Conservation (phyloP, 2,888 invertebrate genomes). For the Plemyria rubiginata region DNA sequence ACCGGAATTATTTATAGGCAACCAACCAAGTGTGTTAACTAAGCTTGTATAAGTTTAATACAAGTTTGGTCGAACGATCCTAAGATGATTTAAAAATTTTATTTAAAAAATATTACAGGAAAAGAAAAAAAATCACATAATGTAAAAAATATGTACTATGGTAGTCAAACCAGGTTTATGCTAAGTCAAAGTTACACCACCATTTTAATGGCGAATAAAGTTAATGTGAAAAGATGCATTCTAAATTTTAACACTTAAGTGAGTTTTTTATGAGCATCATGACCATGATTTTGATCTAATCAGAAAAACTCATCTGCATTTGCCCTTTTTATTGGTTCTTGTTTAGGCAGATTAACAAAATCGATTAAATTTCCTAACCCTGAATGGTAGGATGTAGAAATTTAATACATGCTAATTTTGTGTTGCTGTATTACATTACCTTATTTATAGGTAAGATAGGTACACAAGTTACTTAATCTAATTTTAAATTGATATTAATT, state of each 20-base stretch:
- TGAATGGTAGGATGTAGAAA: conserved; percentile 1
- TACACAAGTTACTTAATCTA: no score
- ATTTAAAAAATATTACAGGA: neutral
- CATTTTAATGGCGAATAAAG: conserved; percentile 37
- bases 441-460: neutral
- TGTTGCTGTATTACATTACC: neutral
- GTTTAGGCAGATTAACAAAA: conserved; percentile 29
- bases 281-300: conserved; percentile 45
- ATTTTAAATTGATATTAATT: conserved; percentile 4
- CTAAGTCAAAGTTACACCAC: conserved; percentile 45
- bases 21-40: no score
- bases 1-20: no score
- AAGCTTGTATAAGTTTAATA: no score
- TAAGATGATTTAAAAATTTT: no score
- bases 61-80: no score
- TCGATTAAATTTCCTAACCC: conserved; percentile 22
- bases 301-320: conserved; percentile 35
- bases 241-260: conserved; percentile 34
- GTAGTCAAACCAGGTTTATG: no score
- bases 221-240: conserved; percentile 36
- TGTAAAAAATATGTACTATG: no score
- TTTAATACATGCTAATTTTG: neutral
- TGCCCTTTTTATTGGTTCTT: conserved; percentile 36
- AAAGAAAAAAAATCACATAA: no score
- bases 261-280: conserved; percentile 33